Evolutionary conservation across 2,888 invertebrate species (phyloP), one percentile per base, ranked within the genome.

Genomic region (Geotrupes spiniger): DNA sequence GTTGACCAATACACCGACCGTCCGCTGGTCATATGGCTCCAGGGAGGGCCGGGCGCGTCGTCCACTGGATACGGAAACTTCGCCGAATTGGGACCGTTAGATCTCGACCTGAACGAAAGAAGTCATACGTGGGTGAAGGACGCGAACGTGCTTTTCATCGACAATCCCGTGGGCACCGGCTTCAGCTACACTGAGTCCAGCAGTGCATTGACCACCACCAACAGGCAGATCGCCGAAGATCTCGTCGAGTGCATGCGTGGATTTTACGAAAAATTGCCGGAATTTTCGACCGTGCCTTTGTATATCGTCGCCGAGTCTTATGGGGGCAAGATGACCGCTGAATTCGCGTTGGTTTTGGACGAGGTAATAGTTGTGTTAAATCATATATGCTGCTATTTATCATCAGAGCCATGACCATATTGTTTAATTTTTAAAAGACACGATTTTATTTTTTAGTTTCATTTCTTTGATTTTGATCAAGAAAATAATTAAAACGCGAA

Each of bases 161-260:
- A 93, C 64, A 92, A 91, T 68, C 92, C 92, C 2, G 92, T 92
- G 1, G 92, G 92, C 4, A 79, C 86, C 5, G 92, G 93, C 0
- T 92, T 78, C 73, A 92, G 92, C 65, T 91, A 87, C 66, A 88
- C 84, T 0, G 84, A 86, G 5, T 68, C 74, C 5, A 51, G 0
- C 53, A 65, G 2, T 74, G 51, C 74, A 2, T 76, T 76, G 9
- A 75, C 83, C 0, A 78, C 65, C 2, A 77, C 75, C 31, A 84
- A 85, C 54, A 70, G 71, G 1, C 76, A 82, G 67, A 84, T 87
- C 45, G 80, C 79, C 0, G 49, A 55, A 5, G 84, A 85, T 66
- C 71, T 84, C 38, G 65, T 83, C 2, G 68, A 69, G 6, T 66
- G 79, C 42, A 70, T 82, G 52, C 70, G 64, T 48, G 66, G 66